phyloP scores from a whole-genome alignment of 2,113 vertebrate species.

The Parotia lawesii region DNA sequence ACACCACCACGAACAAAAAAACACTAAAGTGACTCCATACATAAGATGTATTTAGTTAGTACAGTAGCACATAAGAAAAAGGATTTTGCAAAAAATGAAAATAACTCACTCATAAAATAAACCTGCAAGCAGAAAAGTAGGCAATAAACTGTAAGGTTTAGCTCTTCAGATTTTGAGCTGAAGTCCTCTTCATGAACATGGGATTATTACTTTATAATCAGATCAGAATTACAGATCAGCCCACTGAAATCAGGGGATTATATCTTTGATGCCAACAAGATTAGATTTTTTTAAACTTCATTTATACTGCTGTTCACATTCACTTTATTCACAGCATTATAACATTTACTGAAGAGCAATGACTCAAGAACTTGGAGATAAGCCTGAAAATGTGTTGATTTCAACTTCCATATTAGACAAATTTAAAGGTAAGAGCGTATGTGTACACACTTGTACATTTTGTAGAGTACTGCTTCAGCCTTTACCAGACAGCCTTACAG shows the following conservation, averaged over 20 bases:
- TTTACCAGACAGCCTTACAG: background rate
- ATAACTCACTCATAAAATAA: background rate
- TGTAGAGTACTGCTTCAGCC: background rate
- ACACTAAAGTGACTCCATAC: background rate
- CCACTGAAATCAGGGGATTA: background rate
- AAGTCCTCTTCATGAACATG: background rate
- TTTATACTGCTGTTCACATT: background rate
- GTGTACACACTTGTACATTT: background rate
- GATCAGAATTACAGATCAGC: background rate
- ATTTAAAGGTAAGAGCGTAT: fast-evolving
- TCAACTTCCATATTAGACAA: background rate
- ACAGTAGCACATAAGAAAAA: background rate
- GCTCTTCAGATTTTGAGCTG: background rate
- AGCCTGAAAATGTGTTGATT: background rate
- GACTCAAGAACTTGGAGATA: background rate
- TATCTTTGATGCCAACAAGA: background rate
- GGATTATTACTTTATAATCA: background rate
- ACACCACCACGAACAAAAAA: background rate
- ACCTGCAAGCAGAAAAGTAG: background rate
- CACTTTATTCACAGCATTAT: background rate
- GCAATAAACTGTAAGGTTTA: background rate
- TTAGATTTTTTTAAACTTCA: background rate
- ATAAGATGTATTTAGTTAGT: background rate
- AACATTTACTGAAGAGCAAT: background rate
- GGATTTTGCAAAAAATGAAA: background rate